A percentile compares a stretch with the other conserved stretches of the same genome.
Evolutionary conservation across 2,888 invertebrate genomes (phyloP).

Genomic region (Lepidocyrtoides sp.): DNA sequence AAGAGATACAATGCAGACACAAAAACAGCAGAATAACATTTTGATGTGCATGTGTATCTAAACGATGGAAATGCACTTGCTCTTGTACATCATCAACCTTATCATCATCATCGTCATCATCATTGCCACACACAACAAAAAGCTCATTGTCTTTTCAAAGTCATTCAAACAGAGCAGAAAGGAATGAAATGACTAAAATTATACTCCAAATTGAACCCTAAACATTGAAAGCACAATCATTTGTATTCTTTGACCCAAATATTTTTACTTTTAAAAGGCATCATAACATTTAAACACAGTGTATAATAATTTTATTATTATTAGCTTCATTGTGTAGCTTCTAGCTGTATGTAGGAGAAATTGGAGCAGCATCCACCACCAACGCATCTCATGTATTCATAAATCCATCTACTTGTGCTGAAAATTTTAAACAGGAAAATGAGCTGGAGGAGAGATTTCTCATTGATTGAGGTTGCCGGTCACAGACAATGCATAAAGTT

Average conservation of each 20-base stretch:
- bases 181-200: conserved; percentile 23
- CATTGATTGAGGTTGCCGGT: neutral
- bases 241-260: conserved; percentile 27
- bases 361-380: neutral
- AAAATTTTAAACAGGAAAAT: too few species aligned
- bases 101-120: neutral
- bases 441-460: neutral
- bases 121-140: neutral
- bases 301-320: neutral
- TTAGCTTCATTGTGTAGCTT: neutral
- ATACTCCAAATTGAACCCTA: neutral
- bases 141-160: conserved; percentile 35
- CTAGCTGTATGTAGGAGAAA: too few species aligned
- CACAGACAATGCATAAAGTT: neutral
- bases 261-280: neutral
- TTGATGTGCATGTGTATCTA: neutral
- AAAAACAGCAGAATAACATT: neutral
- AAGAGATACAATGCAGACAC: conserved; percentile 31
- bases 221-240: neutral
- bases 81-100: neutral
- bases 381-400: neutral
- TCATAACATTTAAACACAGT: too few species aligned
- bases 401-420: too few species aligned
- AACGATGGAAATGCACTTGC: conserved; percentile 25
- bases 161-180: neutral